Base-by-base conservation (phyloP, 2,888 invertebrate species). In the Pandemis corylana region DNA sequence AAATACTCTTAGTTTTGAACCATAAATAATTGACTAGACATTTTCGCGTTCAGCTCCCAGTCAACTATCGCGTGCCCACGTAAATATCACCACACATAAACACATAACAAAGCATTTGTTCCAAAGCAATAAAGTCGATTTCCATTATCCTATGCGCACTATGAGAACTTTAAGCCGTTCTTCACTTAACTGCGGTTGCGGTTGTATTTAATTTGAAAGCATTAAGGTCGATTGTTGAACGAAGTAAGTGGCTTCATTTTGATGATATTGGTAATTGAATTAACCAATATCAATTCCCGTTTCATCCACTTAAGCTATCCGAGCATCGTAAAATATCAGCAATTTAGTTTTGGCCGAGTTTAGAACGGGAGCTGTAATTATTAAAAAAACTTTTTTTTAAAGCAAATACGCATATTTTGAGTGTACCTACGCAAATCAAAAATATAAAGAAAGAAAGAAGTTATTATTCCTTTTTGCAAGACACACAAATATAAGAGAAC, bases 241-340 rank as follows among this genome's bases (percentile, higher is more conserved):
- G 42, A 65, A 51, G 6, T 36, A 13, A 20, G 51, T 28, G 12
- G 9, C 28, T 13, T 7, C 0, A n/a, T 3, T 41, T n/a, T 56
- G 0, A 20, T 28, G 64, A 36, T 49, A 28, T 53, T 53, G 53
- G 64, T 65, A 71, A 71, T 71, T 71, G 20, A 71, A 71, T 71
- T 71, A 56, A 71, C 51, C 70, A 71, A 49, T 69, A 61, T 12
- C 46, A 62, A 72, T 72, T 67, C 28, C 20, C 61, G 15, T 66
- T 49, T 41, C 59, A 59, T 71, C 63, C 42, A 53, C 53, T 70
- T 64, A 51, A 41, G 59, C 15, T 68, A 42, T 63, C 51, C 13
- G 70, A 9, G 36, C 51, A 36, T 71, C 61, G 41, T 51, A 15
- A 66, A 51, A 41, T 53, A 64, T 44, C 12, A 51, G 20, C 44